Evolutionary conservation across 2,113 vertebrate genomes (phyloP).

Genomic region (Carlito syrichta): DNA sequence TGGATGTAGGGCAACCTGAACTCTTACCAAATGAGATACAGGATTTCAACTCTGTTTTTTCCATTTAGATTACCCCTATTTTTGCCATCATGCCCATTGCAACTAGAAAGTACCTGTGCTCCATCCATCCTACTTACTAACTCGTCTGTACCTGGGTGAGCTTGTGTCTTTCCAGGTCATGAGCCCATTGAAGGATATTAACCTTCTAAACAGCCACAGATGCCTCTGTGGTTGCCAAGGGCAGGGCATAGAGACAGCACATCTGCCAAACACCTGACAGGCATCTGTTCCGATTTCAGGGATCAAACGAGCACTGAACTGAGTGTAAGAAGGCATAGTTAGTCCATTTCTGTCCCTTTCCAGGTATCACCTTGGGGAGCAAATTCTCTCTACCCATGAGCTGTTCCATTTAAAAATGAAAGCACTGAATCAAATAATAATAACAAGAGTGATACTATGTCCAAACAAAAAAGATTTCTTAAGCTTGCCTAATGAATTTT

Average conservation of each 20-base stretch:
- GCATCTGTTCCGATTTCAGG: neutral
- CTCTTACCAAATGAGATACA: neutral
- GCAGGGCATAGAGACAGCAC: neutral
- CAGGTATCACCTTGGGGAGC: neutral
- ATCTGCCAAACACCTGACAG: neutral
- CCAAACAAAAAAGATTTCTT: neutral
- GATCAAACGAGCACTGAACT: neutral
- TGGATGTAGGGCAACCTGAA: neutral
- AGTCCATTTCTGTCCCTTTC: neutral
- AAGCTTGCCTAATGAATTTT: neutral
- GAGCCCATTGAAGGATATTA: neutral
- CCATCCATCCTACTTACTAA: neutral
- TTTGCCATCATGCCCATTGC: neutral
- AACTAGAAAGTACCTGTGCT: neutral
- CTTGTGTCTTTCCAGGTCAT: slow-evolving; percentile 14
- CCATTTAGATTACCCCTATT: neutral
- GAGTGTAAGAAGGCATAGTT: neutral
- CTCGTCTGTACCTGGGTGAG: neutral
- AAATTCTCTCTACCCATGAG: neutral
- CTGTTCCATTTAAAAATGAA: slow-evolving; percentile 32
- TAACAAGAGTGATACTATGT: too few species aligned
- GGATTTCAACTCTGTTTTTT: neutral
- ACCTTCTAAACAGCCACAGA: neutral
- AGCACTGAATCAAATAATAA: too few species aligned
- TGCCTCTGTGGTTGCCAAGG: neutral